phyloP scores from a whole-genome alignment of 2,113 vertebrate genomes.

The Puma concolor region DNA sequence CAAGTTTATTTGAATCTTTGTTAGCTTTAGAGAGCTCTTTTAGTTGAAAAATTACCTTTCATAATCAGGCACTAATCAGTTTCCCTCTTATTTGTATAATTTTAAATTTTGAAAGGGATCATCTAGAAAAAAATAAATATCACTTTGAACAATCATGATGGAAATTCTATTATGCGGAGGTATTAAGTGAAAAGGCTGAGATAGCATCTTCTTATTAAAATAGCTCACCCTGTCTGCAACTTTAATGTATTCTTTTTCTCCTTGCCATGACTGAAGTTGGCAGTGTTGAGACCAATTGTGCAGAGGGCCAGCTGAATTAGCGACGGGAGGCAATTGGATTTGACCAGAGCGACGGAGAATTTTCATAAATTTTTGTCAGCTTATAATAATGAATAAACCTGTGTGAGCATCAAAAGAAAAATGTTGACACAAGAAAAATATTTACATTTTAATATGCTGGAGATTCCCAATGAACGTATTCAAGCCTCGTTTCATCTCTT shows the following conservation, averaged over 20 bases:
- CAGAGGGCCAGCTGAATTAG: constrained; percentile 51
- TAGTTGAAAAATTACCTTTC: constrained; percentile 15
- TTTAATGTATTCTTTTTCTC: constrained; percentile 24
- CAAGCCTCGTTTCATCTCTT: not conserved
- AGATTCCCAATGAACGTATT: constrained; percentile 65
- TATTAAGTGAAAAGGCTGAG: constrained; percentile 61
- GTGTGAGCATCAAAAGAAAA: constrained; percentile 39
- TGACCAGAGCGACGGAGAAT: constrained; percentile 60
- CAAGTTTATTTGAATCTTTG: constrained; percentile 37
- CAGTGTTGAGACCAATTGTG: constrained; percentile 45
- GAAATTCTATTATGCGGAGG: constrained; percentile 52
- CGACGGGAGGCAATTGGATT: constrained; percentile 38
- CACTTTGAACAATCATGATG: constrained; percentile 57
- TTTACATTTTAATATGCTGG: constrained; percentile 60
- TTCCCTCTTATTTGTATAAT: constrained; percentile 12
- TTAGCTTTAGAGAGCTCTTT: constrained; percentile 17
- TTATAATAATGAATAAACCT: constrained; percentile 55
- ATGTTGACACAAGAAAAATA: constrained; percentile 64
- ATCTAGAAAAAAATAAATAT: constrained; percentile 35
- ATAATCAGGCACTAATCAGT: not conserved
- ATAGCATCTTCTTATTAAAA: constrained; percentile 29
- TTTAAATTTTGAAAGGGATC: constrained; percentile 42
- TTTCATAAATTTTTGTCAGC: constrained; percentile 51
- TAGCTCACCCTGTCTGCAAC: not conserved
- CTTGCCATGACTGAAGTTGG: constrained; percentile 5